Evolutionary conservation across 2,797 vertebrate genomes (phyloP).

Genomic region (Periophthalmus magnuspinnatus): DNA sequence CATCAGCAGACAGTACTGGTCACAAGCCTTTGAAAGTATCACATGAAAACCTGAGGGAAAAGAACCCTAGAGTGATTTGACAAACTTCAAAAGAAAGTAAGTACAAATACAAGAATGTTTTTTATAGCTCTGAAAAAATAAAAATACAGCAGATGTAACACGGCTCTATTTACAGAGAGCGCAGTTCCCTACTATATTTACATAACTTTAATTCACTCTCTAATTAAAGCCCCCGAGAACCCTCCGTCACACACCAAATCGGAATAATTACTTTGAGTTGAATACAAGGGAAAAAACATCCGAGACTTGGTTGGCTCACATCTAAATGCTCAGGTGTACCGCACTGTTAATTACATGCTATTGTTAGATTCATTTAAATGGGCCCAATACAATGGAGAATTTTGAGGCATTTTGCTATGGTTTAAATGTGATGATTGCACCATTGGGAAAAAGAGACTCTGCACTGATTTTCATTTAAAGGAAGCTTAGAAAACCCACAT

Average conservation of each 20-base stretch:
- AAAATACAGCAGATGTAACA: conserved; percentile 57
- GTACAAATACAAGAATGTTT: conserved; percentile 47
- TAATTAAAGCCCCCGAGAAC: conserved; percentile 80
- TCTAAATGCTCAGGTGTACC: conserved; percentile 76
- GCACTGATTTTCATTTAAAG: conserved; percentile 49
- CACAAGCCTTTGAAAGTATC: conserved; percentile 44
- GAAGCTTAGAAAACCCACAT: conserved; percentile 33
- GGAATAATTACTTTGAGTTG: conserved; percentile 71
- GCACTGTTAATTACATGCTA: conserved; percentile 73
- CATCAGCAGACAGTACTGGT: conserved; percentile 8
- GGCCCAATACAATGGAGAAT: conserved; percentile 54
- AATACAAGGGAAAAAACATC: conserved; percentile 65
- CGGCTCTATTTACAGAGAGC: conserved; percentile 69
- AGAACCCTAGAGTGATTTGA: conserved; percentile 59
- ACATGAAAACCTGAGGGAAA: conserved; percentile 51
- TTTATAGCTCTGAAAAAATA: conserved; percentile 44
- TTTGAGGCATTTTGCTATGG: conserved; percentile 69
- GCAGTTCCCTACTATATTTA: conserved; percentile 71
- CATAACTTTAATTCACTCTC: conserved; percentile 76
- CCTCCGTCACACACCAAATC: conserved; percentile 58
- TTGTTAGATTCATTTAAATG: conserved; percentile 68
- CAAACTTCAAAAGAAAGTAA: conserved; percentile 71
- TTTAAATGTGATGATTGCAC: conserved; percentile 74
- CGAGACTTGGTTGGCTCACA: conserved; percentile 56
- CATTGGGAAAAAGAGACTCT: conserved; percentile 25